Conservation (phyloP, 2,113 vertebrate genomes). For the Catharus bicknelli region DNA sequence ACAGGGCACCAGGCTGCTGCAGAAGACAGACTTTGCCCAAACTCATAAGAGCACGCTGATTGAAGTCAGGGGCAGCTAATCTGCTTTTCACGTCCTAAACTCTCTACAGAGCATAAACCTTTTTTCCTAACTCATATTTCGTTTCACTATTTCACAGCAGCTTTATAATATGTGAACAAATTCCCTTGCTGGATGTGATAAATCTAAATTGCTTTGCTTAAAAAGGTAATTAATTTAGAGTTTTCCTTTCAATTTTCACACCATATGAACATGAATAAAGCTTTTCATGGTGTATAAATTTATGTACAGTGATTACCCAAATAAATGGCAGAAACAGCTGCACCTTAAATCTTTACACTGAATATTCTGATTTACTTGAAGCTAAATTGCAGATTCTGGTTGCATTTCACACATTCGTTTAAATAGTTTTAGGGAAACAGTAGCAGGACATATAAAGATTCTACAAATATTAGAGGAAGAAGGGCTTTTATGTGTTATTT, state of each 20-base stretch:
- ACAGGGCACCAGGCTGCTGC: neutral
- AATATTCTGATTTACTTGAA: conserved; percentile 31
- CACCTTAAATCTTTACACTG: conserved; percentile 54
- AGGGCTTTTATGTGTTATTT: neutral
- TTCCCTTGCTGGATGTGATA: conserved; percentile 52
- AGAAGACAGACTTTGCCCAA: neutral
- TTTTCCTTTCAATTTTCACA: conserved; percentile 77
- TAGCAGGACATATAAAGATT: neutral
- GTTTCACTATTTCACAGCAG: conserved; percentile 44
- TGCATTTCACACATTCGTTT: conserved; percentile 26
- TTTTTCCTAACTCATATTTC: conserved; percentile 60
- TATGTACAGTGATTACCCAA: conserved; percentile 61
- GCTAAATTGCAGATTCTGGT: conserved; percentile 15
- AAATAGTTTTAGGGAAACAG: neutral
- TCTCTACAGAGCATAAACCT: neutral
- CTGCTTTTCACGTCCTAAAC: conserved; percentile 53
- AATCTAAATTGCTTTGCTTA: conserved; percentile 69
- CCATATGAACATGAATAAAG: conserved; percentile 70
- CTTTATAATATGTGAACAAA: conserved; percentile 58
- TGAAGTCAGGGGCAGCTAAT: conserved; percentile 28
- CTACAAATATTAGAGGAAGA: neutral
- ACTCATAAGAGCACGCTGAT: neutral
- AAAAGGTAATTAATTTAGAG: conserved; percentile 74
- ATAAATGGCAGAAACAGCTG: conserved; percentile 72
- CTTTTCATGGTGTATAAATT: conserved; percentile 71